Evolutionary conservation across 2,888 invertebrate species (phyloP).

Genomic region (Acronicta aceris): DNA sequence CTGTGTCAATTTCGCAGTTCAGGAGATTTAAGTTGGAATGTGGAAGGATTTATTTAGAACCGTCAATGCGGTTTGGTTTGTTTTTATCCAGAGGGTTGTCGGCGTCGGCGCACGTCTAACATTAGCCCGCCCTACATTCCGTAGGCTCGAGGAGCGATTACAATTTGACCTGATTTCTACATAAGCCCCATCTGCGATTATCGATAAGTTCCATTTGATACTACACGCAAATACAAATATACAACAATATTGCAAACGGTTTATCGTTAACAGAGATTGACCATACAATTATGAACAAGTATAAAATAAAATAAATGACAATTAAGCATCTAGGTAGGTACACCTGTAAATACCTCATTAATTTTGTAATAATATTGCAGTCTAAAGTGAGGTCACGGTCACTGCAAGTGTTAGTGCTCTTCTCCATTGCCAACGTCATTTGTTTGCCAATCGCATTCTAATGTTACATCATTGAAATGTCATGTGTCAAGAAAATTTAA

Average conservation of each 20-base stretch:
- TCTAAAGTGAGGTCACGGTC: constrained; percentile 44
- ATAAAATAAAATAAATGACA: constrained; percentile 14
- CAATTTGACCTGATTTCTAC: constrained; percentile 82
- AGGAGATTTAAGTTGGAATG: constrained; percentile 45
- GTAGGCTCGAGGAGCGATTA: constrained; percentile 75
- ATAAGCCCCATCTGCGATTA: constrained; percentile 63
- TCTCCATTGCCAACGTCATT: constrained; percentile 45
- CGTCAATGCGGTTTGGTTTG: constrained; percentile 61
- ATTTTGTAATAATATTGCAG: constrained; percentile 22
- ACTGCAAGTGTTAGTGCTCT: constrained; percentile 36
- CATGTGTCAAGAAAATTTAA: constrained; percentile 15
- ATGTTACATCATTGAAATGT: constrained; percentile 44
- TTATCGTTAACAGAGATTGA: constrained; percentile 8
- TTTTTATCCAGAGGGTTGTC: constrained; percentile 74
- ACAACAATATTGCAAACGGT: constrained; percentile 1
- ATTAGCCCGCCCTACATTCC: constrained; percentile 85
- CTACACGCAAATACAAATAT: constrained; percentile 11
- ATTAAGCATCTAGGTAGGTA: too few relatives aligned
- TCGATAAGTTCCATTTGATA: constrained; percentile 31
- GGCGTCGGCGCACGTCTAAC: constrained; percentile 77
- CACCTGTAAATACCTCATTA: constrained; percentile 22
- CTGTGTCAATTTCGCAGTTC: not conserved
- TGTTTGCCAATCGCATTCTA: constrained; percentile 47
- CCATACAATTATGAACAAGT: constrained; percentile 3
- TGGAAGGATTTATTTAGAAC: constrained; percentile 63